These are phyloP conservation scores for Atractosteus spatula DNA, from an alignment of 2,113 vertebrate genomes.

Conservation along the genomic window DNA sequence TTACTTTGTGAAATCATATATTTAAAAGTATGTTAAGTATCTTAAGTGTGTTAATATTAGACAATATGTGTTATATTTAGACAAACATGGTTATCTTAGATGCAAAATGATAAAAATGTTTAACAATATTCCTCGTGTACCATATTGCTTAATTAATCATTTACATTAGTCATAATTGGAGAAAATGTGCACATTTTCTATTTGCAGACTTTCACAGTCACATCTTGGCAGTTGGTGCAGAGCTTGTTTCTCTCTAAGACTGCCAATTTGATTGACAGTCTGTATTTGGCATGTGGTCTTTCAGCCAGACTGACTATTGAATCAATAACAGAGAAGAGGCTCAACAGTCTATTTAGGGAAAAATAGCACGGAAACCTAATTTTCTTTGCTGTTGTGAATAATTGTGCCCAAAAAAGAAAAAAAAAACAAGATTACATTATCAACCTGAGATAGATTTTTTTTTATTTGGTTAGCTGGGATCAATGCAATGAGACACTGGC, in stretches of 20 bases:
- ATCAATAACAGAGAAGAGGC: constrained; percentile 48
- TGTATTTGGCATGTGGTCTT: constrained; percentile 43
- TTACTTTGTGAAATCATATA: too few relatives aligned
- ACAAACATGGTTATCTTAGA: too few relatives aligned
- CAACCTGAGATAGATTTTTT: not conserved
- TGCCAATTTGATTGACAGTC: constrained; percentile 39
- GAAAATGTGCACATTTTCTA: too few relatives aligned
- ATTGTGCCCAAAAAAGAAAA: not conserved
- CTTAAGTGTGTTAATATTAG: too few relatives aligned
- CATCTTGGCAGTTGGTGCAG: not conserved
- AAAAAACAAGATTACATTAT: constrained; percentile 10
- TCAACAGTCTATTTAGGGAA: constrained; percentile 45
- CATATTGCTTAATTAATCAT: too few relatives aligned
- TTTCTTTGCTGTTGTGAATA: constrained; percentile 13
- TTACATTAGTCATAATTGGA: too few relatives aligned
- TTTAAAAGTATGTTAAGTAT: too few relatives aligned
- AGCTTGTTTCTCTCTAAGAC: constrained; percentile 1
- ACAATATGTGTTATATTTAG: too few relatives aligned
- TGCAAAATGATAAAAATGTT: too few relatives aligned
- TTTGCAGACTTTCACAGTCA: too few relatives aligned
- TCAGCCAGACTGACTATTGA: constrained; percentile 43
- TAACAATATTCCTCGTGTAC: too few relatives aligned
- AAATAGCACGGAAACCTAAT: constrained; percentile 36
- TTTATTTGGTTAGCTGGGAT: constrained; percentile 16
- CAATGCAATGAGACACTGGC: constrained; percentile 14